Conservation (phyloP, 2,113 vertebrate species). For the Aphelocoma coerulescens region DNA sequence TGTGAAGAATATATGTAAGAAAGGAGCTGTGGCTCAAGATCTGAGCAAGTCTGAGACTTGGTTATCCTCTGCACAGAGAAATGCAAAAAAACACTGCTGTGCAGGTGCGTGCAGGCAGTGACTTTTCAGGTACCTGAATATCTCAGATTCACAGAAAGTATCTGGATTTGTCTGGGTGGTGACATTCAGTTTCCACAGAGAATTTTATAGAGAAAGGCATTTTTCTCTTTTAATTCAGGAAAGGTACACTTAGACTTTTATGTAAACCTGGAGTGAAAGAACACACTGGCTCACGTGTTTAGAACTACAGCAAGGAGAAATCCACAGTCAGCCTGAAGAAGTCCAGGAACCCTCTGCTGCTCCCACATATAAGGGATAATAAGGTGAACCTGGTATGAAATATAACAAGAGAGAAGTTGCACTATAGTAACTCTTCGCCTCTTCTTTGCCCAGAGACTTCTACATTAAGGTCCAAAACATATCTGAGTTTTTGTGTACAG, state of each 20-base stretch:
- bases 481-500: neutral
- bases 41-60: neutral
- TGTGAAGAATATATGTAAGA: neutral
- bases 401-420: neutral
- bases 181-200: neutral
- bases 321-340: neutral
- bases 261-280: neutral
- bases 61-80: neutral
- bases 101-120: neutral
- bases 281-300: neutral
- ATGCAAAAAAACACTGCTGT: neutral
- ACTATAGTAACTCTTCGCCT: neutral
- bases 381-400: neutral
- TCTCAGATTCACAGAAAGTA: neutral
- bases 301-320: neutral
- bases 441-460: neutral
- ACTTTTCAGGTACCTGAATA: neutral
- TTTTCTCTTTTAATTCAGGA: neutral
- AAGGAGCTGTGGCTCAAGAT: neutral
- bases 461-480: neutral
- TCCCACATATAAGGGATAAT: rapidly evolving
- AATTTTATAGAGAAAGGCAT: neutral
- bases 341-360: neutral
- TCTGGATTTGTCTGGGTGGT: neutral
- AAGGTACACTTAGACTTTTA: neutral